Conservation (phyloP, 2,888 invertebrate species). For the Epistrophe eligans region DNA sequence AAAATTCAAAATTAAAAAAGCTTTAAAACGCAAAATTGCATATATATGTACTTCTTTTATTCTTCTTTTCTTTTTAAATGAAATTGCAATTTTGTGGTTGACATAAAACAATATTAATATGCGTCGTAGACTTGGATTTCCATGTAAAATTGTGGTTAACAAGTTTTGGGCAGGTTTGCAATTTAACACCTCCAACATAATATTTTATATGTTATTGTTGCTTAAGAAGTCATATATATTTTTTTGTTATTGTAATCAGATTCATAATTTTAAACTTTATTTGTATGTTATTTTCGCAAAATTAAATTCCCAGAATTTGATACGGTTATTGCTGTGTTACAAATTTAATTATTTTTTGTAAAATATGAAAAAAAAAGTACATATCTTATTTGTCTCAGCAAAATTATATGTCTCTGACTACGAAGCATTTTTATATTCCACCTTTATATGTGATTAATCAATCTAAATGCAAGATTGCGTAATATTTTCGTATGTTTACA, state of each 20-base stretch:
- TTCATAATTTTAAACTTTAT: constrained; percentile 1
- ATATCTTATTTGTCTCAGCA: constrained; percentile 6
- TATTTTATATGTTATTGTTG: constrained; percentile 4
- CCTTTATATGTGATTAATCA: not conserved
- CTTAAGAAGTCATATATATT: not conserved
- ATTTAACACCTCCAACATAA: constrained; percentile 37
- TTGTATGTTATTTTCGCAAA: constrained; percentile 21
- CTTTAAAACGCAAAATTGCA: not conserved
- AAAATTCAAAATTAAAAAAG: not conserved
- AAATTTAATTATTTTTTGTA: not conserved
- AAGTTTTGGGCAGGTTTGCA: constrained; percentile 31
- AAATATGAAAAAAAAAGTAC: not conserved
- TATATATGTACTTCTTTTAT: too few relatives aligned
- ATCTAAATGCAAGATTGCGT: not conserved
- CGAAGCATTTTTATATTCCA: not conserved
- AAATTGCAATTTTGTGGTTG: not conserved
- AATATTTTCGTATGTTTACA: too few relatives aligned
- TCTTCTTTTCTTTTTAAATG: not conserved
- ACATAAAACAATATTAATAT: not conserved
- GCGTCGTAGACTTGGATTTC: constrained; percentile 20
- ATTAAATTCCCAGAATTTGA: constrained; percentile 30
- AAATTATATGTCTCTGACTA: not conserved
- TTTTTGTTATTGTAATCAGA: constrained; percentile 9
- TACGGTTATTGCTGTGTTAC: constrained; percentile 21
- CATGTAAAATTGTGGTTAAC: constrained; percentile 39